Evolutionary conservation across 1,140 invertebrate genomes (phyloP).

Genomic region (Stegodyphus dumicola): DNA sequence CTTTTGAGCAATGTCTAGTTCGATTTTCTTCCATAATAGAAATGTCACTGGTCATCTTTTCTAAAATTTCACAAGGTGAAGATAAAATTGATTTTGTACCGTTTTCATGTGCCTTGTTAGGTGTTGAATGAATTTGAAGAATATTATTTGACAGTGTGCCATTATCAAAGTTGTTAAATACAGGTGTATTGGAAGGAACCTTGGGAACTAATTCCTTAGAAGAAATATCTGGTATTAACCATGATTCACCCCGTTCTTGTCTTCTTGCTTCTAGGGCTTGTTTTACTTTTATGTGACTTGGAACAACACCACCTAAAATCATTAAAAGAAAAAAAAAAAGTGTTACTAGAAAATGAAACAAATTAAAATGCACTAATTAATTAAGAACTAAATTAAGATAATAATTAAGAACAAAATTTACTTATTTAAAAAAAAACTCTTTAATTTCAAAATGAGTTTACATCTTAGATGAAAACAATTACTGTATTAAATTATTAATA

Average conservation of each 20-base stretch:
- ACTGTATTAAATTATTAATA: no score
- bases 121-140: background rate
- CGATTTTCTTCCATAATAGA: background rate
- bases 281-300: slow-evolving; percentile 23
- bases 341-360: no score
- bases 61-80: no score
- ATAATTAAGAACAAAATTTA: no score
- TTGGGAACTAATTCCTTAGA: background rate
- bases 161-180: background rate
- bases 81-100: no score
- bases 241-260: slow-evolving; percentile 22
- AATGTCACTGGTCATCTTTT: no score
- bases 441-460: no score
- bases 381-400: no score
- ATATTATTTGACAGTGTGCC: background rate
- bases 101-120: no score
- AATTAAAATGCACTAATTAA: no score
- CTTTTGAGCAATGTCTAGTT: background rate
- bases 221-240: slow-evolving; percentile 39
- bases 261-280: slow-evolving; percentile 25
- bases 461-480: no score
- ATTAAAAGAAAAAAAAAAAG: background rate
- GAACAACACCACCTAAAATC: background rate
- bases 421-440: no score
- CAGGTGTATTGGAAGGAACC: slow-evolving; percentile 37